A percentile compares a stretch with the other conserved stretches of the same genome.
Conservation (phyloP, 2,113 vertebrate genomes). For the Lepus americanus region DNA sequence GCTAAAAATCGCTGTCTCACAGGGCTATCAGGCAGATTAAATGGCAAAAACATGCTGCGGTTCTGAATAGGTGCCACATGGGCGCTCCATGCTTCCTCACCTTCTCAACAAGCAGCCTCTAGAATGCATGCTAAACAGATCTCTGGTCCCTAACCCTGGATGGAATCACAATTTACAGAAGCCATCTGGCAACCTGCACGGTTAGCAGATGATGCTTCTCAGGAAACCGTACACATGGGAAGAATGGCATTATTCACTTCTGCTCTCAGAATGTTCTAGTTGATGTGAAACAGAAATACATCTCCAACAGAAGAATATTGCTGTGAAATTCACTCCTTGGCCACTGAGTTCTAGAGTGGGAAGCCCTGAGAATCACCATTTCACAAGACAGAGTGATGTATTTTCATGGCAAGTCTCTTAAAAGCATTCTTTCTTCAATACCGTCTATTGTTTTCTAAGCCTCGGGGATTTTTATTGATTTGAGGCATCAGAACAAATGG, state of each 20-base stretch:
- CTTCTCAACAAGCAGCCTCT: not conserved
- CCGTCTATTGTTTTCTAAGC: not conserved
- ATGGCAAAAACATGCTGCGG: not conserved
- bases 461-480: constrained; percentile 45
- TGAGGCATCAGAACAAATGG: not conserved
- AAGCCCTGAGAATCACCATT: constrained; percentile 18
- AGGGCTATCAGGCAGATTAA: not conserved
- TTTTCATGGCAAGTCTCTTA: not conserved
- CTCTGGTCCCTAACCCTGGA: not conserved
- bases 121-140: not conserved
- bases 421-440: not conserved
- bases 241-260: not conserved
- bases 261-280: not conserved
- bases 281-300: not conserved
- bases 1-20: not conserved
- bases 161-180: not conserved
- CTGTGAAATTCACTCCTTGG: not conserved
- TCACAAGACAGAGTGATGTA: not conserved
- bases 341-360: not conserved
- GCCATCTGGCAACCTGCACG: not conserved
- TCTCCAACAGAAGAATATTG: not conserved
- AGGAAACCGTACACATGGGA: not conserved
- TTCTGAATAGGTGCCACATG: not conserved
- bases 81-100: not conserved
- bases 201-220: not conserved